Percentiles rank a stretch among this genome's conserved stretches.
Evolutionary conservation across 1,140 invertebrate genomes (phyloP).

Genomic region (Chrysopa pallens): DNA sequence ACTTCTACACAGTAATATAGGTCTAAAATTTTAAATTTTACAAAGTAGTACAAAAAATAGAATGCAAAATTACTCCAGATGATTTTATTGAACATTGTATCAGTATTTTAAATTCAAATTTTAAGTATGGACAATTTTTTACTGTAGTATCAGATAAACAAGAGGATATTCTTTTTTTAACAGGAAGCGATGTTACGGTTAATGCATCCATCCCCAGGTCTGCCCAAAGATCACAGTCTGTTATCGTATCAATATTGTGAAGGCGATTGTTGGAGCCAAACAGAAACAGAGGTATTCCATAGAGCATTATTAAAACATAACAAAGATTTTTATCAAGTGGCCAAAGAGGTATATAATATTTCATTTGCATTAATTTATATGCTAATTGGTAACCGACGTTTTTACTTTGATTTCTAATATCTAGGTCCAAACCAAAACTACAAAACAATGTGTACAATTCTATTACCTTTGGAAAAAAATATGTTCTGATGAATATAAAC

Average conservation of each 20-base stretch:
- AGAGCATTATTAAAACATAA: constrained; percentile 74
- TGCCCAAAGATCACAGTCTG: constrained; percentile 57
- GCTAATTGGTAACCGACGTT: background rate
- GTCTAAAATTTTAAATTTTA: too few species aligned
- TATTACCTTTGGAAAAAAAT: constrained; percentile 98
- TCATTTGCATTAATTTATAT: background rate
- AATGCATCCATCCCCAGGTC: constrained; percentile 44
- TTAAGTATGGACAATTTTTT: too few species aligned
- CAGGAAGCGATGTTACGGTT: constrained; percentile 68
- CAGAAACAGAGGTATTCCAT: constrained; percentile 79
- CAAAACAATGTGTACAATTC: constrained; percentile 91
- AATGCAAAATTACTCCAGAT: too few species aligned
- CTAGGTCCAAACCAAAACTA: constrained; percentile 68
- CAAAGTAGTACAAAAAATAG: too few species aligned
- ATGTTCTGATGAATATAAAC: constrained; percentile 68
- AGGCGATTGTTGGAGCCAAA: constrained; percentile 60
- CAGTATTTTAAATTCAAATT: too few species aligned
- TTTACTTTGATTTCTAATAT: constrained; percentile 11
- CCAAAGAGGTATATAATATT: constrained; percentile 52
- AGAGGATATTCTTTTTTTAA: constrained; percentile 12
- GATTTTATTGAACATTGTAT: too few species aligned
- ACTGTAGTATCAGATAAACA: too few species aligned
- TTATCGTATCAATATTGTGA: constrained; percentile 55
- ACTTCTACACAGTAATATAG: too few species aligned
- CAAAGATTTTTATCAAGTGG: constrained; percentile 84